A percentile compares a stretch with the other conserved stretches of the same genome.
phyloP scores from a whole-genome alignment of 2,113 vertebrate genomes.

The Salminus brasiliensis region DNA sequence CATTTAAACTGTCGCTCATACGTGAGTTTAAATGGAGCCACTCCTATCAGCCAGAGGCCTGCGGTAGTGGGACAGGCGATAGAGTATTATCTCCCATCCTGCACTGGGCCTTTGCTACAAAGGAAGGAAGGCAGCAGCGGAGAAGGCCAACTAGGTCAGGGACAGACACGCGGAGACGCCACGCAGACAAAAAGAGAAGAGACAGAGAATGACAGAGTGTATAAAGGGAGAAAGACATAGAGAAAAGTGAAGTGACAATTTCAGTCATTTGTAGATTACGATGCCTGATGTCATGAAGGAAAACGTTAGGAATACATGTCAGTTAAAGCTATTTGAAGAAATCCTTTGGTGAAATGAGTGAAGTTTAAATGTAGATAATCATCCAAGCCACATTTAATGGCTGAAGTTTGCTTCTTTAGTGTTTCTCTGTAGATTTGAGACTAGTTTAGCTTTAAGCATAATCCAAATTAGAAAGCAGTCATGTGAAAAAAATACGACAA shows the following conservation, averaged over 20 bases:
- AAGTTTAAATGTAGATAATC: no score
- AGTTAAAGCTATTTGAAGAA: no score
- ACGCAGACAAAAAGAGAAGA: constrained; percentile 21
- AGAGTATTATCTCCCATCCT: constrained; percentile 74
- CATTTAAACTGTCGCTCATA: constrained; percentile 68
- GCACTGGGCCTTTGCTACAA: constrained; percentile 60
- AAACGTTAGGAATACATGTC: neutral
- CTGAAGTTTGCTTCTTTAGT: neutral
- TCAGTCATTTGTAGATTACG: neutral
- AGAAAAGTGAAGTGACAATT: neutral
- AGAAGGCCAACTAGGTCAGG: constrained; percentile 46
- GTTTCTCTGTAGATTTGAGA: no score
- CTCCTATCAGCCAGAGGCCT: constrained; percentile 67
- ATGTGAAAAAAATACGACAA: no score
- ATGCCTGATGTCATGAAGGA: neutral
- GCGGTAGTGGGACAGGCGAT: constrained; percentile 61
- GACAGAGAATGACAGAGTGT: neutral
- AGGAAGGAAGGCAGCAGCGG: constrained; percentile 70
- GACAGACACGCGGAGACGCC: constrained; percentile 52
- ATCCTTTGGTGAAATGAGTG: no score
- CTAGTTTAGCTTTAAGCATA: no score
- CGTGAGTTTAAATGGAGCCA: constrained; percentile 37
- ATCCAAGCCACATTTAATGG: neutral
- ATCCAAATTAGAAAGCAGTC: no score
- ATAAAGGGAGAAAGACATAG: neutral